A percentile compares a stretch with the other conserved stretches of the same genome.
These are phyloP conservation scores for Epinotia bilunana DNA, from an alignment of 2,888 invertebrate species.

Conservation along the genomic window DNA sequence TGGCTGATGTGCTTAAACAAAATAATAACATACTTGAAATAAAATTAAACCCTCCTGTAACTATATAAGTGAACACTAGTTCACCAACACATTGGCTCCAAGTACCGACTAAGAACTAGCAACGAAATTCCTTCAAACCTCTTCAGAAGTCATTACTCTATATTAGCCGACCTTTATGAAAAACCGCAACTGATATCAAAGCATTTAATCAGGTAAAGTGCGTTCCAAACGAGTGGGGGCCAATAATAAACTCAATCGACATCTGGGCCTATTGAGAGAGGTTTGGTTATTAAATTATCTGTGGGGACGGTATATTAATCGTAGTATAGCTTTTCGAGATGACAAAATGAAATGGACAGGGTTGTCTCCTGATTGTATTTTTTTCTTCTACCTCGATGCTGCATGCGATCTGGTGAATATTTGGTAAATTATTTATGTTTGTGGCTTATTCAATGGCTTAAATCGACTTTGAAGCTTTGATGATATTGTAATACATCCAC, in stretches of 20 bases:
- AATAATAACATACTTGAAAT: not conserved
- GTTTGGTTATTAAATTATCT: conserved; percentile 53
- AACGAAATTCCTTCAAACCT: conserved; percentile 24
- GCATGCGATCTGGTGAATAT: not conserved
- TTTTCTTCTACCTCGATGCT: no score
- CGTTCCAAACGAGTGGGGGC: conserved; percentile 44
- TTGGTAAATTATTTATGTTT: no score
- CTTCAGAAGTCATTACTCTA: conserved; percentile 39
- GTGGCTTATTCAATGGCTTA: no score
- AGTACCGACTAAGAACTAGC: not conserved
- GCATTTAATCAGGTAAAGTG: conserved; percentile 47
- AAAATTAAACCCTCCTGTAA: not conserved
- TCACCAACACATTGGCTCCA: not conserved
- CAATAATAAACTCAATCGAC: conserved; percentile 45
- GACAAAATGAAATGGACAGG: conserved; percentile 50
- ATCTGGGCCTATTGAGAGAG: conserved; percentile 45
- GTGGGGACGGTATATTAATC: conserved; percentile 53
- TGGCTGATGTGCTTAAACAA: not conserved
- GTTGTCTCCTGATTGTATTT: not conserved
- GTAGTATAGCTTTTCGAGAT: conserved; percentile 49
- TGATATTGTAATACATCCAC: no score
- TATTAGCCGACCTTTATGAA: conserved; percentile 43
- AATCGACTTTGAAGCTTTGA: no score
- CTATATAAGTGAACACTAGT: not conserved
- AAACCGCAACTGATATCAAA: conserved; percentile 46